A percentile compares a stretch with the other conserved stretches of the same genome.
phyloP scores from a whole-genome alignment of 2,888 invertebrate species.

The Rhagonycha fulva region DNA sequence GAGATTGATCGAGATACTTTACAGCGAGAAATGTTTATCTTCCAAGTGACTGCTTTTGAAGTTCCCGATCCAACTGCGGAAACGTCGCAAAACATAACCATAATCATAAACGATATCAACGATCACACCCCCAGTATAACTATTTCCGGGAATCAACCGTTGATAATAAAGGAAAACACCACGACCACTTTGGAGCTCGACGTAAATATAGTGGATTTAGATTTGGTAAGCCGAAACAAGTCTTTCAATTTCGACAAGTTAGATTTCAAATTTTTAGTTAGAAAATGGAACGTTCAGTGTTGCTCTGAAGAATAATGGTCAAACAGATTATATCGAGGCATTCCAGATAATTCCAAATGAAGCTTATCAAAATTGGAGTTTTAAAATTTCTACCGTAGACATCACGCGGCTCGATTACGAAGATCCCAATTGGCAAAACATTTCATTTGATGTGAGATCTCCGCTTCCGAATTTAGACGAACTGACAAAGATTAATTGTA shows the following conservation, averaged over 20 bases:
- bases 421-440: slow-evolving; percentile 56
- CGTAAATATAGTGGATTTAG: slow-evolving; percentile 56
- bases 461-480: no score
- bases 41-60: slow-evolving; percentile 50
- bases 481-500: background rate
- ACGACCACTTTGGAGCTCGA: slow-evolving; percentile 55
- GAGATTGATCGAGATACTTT: slow-evolving; percentile 51
- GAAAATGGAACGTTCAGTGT: slow-evolving; percentile 63
- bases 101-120: slow-evolving; percentile 63
- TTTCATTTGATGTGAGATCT: slow-evolving; percentile 52
- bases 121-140: slow-evolving; percentile 66
- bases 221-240: slow-evolving; percentile 42
- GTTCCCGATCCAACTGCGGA: slow-evolving; percentile 35
- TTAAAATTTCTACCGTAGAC: slow-evolving; percentile 62
- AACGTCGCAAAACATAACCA: slow-evolving; percentile 39
- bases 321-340: slow-evolving; percentile 52
- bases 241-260: slow-evolving; percentile 8
- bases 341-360: slow-evolving; percentile 64
- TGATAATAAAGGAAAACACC: slow-evolving; percentile 61
- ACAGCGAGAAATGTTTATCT: slow-evolving; percentile 40
- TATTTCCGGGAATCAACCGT: slow-evolving; percentile 38
- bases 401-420: slow-evolving; percentile 65
- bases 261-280: slow-evolving; percentile 54
- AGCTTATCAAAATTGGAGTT: slow-evolving; percentile 64
- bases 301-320: slow-evolving; percentile 44